phyloP scores from a whole-genome alignment of 1,140 invertebrate genomes.

The Drosophila kikkawai region DNA sequence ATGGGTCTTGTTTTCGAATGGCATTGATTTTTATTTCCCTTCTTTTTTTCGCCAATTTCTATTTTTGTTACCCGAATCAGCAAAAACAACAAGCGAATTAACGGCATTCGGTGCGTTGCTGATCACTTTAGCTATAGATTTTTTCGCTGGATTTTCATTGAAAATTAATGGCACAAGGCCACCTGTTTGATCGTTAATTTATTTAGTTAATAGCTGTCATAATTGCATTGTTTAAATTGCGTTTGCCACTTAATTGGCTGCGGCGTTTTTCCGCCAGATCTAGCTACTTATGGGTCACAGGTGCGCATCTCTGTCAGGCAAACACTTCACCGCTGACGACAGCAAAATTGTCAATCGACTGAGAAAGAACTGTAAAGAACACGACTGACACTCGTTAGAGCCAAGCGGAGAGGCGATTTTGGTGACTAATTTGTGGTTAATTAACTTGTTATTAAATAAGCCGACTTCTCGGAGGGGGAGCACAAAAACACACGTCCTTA shows the following conservation, averaged over 20 bases:
- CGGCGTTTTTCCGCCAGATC: constrained; percentile 5
- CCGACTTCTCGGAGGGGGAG: neutral
- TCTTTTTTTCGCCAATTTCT: constrained; percentile 48
- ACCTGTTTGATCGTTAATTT: constrained; percentile 7
- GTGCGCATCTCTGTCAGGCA: constrained; percentile 49
- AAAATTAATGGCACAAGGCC: constrained; percentile 18
- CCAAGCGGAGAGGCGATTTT: neutral
- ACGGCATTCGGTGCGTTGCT: constrained; percentile 5
- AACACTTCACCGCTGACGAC: constrained; percentile 60
- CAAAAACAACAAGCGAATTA: constrained; percentile 3
- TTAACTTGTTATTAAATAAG: constrained; percentile 39
- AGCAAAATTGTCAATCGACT: constrained; percentile 46
- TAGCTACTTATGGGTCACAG: constrained; percentile 10
- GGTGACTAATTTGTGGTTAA: neutral
- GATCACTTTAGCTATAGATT: constrained; percentile 5
- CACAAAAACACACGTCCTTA: constrained; percentile 49
- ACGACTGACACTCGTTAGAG: neutral
- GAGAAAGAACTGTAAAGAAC: neutral
- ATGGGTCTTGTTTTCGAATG: constrained; percentile 41
- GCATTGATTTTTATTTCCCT: constrained; percentile 67
- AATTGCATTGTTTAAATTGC: constrained; percentile 26
- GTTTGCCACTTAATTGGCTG: constrained; percentile 20
- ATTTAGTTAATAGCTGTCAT: constrained; percentile 25
- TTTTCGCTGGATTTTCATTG: neutral
- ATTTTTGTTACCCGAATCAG: constrained; percentile 47